Evolutionary conservation across 92 coral and sea anemone genomes (phyloP).

Genomic region (Zoanthus gigantus): DNA sequence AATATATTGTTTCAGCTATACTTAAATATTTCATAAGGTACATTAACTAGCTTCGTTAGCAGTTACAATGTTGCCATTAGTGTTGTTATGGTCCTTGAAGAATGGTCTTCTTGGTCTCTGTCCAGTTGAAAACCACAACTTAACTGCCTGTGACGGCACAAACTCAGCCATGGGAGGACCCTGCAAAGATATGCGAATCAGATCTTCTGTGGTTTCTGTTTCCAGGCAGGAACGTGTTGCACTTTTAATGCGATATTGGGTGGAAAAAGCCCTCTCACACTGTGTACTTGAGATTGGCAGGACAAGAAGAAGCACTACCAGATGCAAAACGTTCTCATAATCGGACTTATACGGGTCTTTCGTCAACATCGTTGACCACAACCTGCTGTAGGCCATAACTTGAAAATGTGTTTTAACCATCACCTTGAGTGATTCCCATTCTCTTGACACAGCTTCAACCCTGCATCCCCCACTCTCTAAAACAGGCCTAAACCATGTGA

Average conservation of each 20-base stretch:
- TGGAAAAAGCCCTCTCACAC: conserved; percentile 26
- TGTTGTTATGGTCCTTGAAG: conserved; percentile 24
- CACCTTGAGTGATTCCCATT: neutral
- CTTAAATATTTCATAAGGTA: conserved; percentile 39
- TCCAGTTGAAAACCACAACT: conserved; percentile 22
- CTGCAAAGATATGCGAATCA: conserved; percentile 20
- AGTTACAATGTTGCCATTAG: conserved; percentile 13
- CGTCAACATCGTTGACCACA: neutral
- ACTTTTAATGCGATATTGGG: conserved; percentile 13
- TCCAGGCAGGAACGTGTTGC: conserved; percentile 32
- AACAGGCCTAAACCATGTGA: neutral
- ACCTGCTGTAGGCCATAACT: conserved; percentile 1
- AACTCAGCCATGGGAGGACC: conserved; percentile 23
- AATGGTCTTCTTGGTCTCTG: conserved; percentile 17
- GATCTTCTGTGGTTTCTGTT: conserved; percentile 29
- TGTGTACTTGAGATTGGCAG: conserved; percentile 26
- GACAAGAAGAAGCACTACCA: conserved; percentile 30
- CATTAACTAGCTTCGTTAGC: conserved; percentile 10
- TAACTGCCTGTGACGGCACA: conserved; percentile 21
- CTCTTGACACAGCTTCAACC: neutral
- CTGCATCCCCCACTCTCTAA: conserved; percentile 4
- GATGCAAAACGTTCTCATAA: conserved; percentile 25
- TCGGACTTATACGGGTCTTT: conserved; percentile 12
- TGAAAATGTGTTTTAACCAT: conserved; percentile 5
- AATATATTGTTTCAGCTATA: conserved; percentile 19